phyloP scores from a whole-genome alignment of 2,797 vertebrate genomes.

The Lepus oiostolus region DNA sequence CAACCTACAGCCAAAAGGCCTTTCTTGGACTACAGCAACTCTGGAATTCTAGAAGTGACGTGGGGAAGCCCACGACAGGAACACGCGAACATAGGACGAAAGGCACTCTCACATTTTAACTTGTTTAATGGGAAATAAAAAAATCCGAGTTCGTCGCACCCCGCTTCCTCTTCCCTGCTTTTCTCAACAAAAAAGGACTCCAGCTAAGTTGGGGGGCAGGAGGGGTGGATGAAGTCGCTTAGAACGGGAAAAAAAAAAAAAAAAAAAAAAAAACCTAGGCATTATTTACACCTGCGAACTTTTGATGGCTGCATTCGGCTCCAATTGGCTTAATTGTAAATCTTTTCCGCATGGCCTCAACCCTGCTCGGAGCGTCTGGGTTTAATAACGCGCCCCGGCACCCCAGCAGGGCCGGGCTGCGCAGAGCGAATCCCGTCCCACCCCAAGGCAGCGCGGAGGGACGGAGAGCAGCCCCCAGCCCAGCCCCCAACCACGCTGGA shows the following conservation, averaged over 20 bases:
- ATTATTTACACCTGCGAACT: conserved; percentile 89
- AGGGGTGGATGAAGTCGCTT: background rate
- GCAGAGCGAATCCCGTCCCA: conserved; percentile 69
- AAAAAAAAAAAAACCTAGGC: background rate
- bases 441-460: conserved; percentile 38
- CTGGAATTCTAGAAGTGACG: conserved; percentile 28
- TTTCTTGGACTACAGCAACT: conserved; percentile 29
- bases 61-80: background rate
- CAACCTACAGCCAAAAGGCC: conserved; percentile 7
- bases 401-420: conserved; percentile 81
- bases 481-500: background rate
- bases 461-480: conserved; percentile 41
- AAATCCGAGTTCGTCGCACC: background rate
- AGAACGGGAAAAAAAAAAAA: background rate
- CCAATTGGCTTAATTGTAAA: conserved; percentile 88
- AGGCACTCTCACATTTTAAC: conserved; percentile 51
- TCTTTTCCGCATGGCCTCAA: conserved; percentile 88
- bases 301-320: conserved; percentile 80
- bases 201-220: background rate
- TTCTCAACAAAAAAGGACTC: background rate
- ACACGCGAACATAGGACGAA: background rate
- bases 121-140: conserved; percentile 14
- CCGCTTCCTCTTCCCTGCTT: background rate
- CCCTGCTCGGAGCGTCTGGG: conserved; percentile 86
- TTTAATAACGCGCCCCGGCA: conserved; percentile 87